These are phyloP conservation scores for Drosophila helvetica DNA, from an alignment of 2,888 invertebrate genomes.

Conservation along the genomic window DNA sequence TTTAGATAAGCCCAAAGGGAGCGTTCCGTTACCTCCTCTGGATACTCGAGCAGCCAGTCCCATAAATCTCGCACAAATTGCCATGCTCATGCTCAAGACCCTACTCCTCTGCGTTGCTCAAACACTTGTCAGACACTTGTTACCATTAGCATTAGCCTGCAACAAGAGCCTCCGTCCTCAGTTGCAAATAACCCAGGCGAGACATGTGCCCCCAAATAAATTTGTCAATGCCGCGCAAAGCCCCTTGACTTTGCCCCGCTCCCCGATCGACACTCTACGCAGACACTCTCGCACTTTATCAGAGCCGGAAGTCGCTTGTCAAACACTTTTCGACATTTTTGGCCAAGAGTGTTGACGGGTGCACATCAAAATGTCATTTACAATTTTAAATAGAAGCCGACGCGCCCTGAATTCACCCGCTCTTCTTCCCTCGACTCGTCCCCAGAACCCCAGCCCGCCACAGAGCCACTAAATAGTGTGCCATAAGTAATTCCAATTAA, in stretches of 20 bases:
- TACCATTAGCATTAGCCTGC: conserved; percentile 42
- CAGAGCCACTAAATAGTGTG: conserved; percentile 34
- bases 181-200: conserved; percentile 31
- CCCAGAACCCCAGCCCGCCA: conserved; percentile 25
- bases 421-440: conserved; percentile 42
- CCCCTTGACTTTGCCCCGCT: conserved; percentile 59
- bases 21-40: background rate
- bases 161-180: conserved; percentile 30
- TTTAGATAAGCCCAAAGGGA: conserved; percentile 60
- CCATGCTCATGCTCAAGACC: conserved; percentile 29
- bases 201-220: conserved; percentile 39
- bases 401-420: conserved; percentile 10
- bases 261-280: conserved; percentile 13
- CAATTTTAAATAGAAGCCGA: conserved; percentile 28
- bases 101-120: background rate
- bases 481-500: conserved; percentile 54
- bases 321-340: conserved; percentile 43
- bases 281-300: conserved; percentile 43
- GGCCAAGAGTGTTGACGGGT: conserved; percentile 59
- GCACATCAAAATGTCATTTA: conserved; percentile 64
- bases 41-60: conserved; percentile 35
- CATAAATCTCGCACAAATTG: conserved; percentile 63
- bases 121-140: conserved; percentile 58
- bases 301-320: conserved; percentile 63
- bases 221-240: conserved; percentile 41